phyloP scores from a whole-genome alignment of 2,113 vertebrate species.

The Leucopsar rothschildi region DNA sequence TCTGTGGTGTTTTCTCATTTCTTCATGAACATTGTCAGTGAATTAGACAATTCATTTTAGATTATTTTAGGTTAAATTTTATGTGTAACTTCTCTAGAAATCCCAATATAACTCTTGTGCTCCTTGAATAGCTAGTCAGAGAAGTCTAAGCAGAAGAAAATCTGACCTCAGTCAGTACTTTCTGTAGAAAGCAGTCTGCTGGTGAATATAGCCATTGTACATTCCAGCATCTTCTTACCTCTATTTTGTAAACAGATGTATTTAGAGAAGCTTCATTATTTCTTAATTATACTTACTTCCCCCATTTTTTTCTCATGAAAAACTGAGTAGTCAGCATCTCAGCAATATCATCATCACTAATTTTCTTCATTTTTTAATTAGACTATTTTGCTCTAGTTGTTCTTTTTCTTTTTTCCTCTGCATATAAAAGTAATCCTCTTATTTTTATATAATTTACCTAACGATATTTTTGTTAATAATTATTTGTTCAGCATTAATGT shows the following conservation, averaged over 20 bases:
- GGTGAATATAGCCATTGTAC: background rate
- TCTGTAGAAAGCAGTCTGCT: background rate
- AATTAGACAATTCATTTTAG: background rate
- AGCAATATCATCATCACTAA: constrained; percentile 17
- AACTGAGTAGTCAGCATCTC: constrained; percentile 11
- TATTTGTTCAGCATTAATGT: background rate
- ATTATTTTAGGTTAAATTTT: background rate
- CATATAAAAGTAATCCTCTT: background rate
- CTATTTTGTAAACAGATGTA: constrained; percentile 25
- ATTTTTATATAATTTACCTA: background rate
- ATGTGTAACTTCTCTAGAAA: background rate
- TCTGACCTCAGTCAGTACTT: background rate
- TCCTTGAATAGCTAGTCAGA: background rate
- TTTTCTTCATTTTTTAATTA: constrained; percentile 29
- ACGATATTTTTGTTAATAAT: background rate
- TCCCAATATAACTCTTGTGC: background rate
- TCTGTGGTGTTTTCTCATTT: background rate
- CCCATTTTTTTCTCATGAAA: background rate
- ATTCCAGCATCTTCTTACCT: background rate
- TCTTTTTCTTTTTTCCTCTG: background rate
- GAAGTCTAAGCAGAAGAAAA: background rate
- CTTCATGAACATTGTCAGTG: background rate
- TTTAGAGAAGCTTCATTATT: constrained; percentile 38
- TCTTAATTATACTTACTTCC: constrained; percentile 11
- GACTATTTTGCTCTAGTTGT: background rate